Evolutionary conservation across 2,797 vertebrate genomes (phyloP).

Genomic region (Acanthurus lineatus): DNA sequence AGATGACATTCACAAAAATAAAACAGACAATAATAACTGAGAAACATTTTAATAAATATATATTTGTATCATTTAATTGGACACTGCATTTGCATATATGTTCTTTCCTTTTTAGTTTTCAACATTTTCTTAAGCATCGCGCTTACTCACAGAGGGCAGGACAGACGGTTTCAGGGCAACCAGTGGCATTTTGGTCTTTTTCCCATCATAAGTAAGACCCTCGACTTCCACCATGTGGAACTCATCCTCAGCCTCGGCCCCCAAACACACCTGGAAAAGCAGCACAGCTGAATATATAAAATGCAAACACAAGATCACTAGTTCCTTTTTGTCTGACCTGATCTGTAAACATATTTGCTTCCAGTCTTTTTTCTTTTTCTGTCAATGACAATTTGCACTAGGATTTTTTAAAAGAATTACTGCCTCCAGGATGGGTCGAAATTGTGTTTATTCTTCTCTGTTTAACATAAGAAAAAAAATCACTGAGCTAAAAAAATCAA

Average conservation of each 20-base stretch:
- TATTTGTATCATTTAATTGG: not conserved
- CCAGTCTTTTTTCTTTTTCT: too few species aligned
- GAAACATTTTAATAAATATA: too few species aligned
- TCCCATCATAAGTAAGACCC: constrained; percentile 85
- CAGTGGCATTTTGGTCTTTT: constrained; percentile 84
- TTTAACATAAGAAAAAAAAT: too few species aligned
- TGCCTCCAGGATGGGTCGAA: too few species aligned
- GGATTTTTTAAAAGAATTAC: not conserved
- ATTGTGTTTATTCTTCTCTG: too few species aligned
- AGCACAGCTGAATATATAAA: not conserved
- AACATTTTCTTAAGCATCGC: not conserved
- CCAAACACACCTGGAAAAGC: constrained; percentile 84
- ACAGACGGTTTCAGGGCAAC: constrained; percentile 86
- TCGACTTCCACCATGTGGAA: constrained; percentile 88
- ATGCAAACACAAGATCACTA: not conserved
- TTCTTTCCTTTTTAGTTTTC: not conserved
- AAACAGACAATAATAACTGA: not conserved
- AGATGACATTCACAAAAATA: not conserved
- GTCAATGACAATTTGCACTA: too few species aligned
- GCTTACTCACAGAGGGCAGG: constrained; percentile 85
- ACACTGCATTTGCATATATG: too few species aligned
- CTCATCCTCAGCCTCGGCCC: constrained; percentile 86
- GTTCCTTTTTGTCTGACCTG: not conserved
- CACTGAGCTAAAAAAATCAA: too few species aligned
- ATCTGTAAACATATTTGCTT: not conserved